A percentile compares a stretch with the other conserved stretches of the same genome.
Conservation (phyloP, 2,113 vertebrate genomes). For the Caretta caretta region DNA sequence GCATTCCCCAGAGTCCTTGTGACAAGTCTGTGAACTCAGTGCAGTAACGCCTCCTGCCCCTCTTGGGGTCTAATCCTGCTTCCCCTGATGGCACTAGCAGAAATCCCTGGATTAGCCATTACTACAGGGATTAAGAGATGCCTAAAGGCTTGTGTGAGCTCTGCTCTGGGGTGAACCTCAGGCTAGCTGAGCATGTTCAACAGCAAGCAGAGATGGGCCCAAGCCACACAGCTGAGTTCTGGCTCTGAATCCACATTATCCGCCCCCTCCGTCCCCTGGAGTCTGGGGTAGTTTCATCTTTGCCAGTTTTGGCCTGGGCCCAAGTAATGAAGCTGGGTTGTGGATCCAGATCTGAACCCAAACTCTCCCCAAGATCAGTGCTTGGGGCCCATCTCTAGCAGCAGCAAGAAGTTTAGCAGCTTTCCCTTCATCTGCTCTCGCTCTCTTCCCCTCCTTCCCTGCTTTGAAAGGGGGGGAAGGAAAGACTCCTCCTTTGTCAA, state of each 20-base stretch:
- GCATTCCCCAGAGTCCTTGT: neutral
- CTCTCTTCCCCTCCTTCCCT: fast-evolving
- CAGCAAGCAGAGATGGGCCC: neutral
- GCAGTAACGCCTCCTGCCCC: neutral
- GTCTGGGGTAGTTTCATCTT: neutral
- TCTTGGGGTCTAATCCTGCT: neutral
- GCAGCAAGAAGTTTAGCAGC: neutral
- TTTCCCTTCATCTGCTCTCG: neutral
- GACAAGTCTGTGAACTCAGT: neutral
- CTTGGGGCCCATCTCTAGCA: neutral
- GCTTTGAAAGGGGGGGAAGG: neutral
- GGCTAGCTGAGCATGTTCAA: fast-evolving
- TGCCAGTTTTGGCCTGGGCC: fast-evolving
- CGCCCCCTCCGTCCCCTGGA: neutral
- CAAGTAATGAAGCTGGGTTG: neutral
- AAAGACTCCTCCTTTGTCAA: slow-evolving; percentile 24
- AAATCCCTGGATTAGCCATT: neutral
- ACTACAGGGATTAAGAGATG: fast-evolving
- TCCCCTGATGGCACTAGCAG: neutral
- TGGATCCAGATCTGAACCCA: neutral
- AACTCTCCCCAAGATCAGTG: neutral
- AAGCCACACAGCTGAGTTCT: neutral
- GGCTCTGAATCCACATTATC: neutral
- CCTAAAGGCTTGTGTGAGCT: neutral
- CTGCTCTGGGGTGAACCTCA: neutral